A percentile compares a stretch with the other conserved stretches of the same genome.
Evolutionary conservation across 2,113 vertebrate genomes (phyloP).

Genomic region (Erythrocercus mccallii): DNA sequence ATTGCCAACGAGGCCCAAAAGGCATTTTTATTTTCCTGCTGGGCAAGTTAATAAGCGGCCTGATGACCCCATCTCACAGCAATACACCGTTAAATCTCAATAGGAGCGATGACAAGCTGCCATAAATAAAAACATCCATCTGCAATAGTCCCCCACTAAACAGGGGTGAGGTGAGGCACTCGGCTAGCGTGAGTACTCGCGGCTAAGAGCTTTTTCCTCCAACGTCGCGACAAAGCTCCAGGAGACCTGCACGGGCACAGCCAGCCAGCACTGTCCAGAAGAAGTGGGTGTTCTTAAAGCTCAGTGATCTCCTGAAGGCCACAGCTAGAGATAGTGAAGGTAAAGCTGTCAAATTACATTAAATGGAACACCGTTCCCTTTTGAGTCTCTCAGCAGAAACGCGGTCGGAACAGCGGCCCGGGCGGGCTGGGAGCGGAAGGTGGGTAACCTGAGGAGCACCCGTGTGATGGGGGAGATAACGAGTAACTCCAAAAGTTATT

Average conservation of each 20-base stretch:
- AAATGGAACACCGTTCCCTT: background rate
- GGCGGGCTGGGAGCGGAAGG: background rate
- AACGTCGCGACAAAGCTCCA: accelerated
- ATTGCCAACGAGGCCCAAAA: background rate
- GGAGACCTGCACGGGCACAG: background rate
- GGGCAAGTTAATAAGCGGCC: conserved; percentile 6
- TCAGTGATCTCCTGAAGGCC: background rate
- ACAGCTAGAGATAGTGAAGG: background rate
- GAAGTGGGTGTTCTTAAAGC: background rate
- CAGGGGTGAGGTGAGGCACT: background rate
- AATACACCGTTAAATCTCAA: background rate
- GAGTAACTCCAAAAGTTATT: background rate
- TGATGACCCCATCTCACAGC: conserved; percentile 14
- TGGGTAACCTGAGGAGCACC: background rate
- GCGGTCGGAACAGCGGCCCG: background rate
- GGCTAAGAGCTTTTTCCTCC: background rate
- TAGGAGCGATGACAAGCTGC: background rate
- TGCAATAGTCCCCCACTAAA: background rate
- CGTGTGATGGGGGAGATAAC: background rate
- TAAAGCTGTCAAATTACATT: background rate
- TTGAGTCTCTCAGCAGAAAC: background rate
- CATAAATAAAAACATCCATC: conserved; percentile 40
- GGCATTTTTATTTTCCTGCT: conserved; percentile 40
- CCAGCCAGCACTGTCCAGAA: background rate
- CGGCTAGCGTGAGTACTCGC: accelerated